Evolutionary conservation across 2,113 vertebrate genomes (phyloP), one percentile per base, ranked within the genome.

Genomic region (Lepus americanus): DNA sequence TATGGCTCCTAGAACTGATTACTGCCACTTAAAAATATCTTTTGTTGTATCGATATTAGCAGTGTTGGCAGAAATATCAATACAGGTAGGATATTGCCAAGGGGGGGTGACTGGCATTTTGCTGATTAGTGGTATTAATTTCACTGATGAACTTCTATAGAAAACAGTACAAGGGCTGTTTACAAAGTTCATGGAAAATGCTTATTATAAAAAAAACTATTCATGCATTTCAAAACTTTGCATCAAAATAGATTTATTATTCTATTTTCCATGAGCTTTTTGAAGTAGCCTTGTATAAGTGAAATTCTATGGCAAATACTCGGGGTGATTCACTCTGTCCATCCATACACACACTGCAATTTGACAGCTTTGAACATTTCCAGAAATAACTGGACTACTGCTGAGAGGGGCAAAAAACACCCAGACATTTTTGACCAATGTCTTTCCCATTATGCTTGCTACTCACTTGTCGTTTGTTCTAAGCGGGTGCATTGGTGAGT

Each of bases 21-120:
- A 87, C 74, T 96, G 49, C 61, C 77, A 87, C 77, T 85, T 93
- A 84, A 93, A 94, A 87, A 53, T 25, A 79, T 66, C n/a, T 72
- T 59, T 51, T 70, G 20, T 73, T 90, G n/a, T 77, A 70, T 11
- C 27, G n/a, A 81, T 67, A 51, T 44, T 31, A 39, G 59, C 25
- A 67, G 5, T 59, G 59, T 86, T 36, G 83, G 93, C 39, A 80
- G 90, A 94, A 76, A 80, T 82, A 83, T 95, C 89, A 85, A 82
- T 80, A 86, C 10, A 25, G 11, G 31, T 31, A 76, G 70, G 69
- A 53, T 44, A 77, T 66, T 93, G 72, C 23, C 44, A 33, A 91
- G 92, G 20, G 25, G 25, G 10, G 23, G 44, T 20, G 29, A 77
- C 5, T 49, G 13, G 4, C 67, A 87, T 93, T 94, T 83, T 91